Evolutionary conservation across 2,888 invertebrate species (phyloP).

Genomic region (Diabrotica balteata): DNA sequence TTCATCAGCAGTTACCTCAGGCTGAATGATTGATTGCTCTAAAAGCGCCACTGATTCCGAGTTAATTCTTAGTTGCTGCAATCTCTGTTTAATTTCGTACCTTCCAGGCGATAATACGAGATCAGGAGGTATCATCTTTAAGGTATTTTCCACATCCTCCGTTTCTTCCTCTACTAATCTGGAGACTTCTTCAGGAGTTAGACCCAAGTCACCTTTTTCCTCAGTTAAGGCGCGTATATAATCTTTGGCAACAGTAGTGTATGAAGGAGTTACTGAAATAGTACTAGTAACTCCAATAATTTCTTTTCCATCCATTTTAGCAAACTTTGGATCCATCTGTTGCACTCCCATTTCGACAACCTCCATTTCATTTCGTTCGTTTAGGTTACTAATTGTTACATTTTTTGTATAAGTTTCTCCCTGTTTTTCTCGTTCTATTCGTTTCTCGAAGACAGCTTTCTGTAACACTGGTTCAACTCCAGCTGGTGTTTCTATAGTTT

Average conservation of each 20-base stretch:
- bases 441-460: conserved; percentile 48
- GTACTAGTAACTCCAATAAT: conserved; percentile 39
- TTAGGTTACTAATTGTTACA: conserved; percentile 42
- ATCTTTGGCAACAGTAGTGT: conserved; percentile 28
- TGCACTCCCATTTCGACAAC: conserved; percentile 21
- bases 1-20: conserved; percentile 50
- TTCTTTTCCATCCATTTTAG: conserved; percentile 28
- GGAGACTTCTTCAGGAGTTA: conserved; percentile 48
- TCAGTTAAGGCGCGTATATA: conserved; percentile 20
- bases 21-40: conserved; percentile 49
- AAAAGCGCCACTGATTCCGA: conserved; percentile 49
- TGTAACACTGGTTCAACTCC: conserved; percentile 48
- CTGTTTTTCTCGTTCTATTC: conserved; percentile 48
- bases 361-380: conserved; percentile 26
- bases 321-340: conserved; percentile 23
- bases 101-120: conserved; percentile 47
- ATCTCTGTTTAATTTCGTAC: conserved; percentile 49
- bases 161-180: conserved; percentile 53
- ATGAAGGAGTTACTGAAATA: conserved; percentile 36
- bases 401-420: conserved; percentile 45
- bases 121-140: conserved; percentile 52
- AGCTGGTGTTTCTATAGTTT: conserved; percentile 41
- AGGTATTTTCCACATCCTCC: conserved; percentile 53
- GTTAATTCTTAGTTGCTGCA: conserved; percentile 49
- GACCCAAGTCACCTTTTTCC: conserved; percentile 24